Evolutionary conservation across 2,113 vertebrate genomes (phyloP).

Genomic region (Eudyptes chrysolophus): DNA sequence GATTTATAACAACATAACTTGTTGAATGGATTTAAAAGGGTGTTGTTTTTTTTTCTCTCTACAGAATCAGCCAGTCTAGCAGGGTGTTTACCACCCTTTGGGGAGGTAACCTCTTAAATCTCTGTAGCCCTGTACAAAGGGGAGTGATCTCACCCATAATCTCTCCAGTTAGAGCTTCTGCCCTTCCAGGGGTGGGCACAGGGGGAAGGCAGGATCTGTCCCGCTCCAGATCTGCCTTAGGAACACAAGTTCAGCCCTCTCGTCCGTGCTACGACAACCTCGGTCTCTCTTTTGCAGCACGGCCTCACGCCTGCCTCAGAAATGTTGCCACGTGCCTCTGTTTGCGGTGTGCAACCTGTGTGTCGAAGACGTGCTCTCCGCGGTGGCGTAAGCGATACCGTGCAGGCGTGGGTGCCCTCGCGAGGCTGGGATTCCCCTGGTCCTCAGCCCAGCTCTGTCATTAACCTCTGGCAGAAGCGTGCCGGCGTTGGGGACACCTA

Average conservation of each 20-base stretch:
- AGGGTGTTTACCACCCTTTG: not conserved
- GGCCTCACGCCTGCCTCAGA: not conserved
- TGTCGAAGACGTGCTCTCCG: not conserved
- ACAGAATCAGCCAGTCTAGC: not conserved
- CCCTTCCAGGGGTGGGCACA: not conserved
- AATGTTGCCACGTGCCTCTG: not conserved
- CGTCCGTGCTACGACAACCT: not conserved
- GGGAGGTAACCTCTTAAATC: not conserved
- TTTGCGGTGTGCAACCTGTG: not conserved
- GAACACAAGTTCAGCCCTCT: not conserved
- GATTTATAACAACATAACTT: fast-evolving
- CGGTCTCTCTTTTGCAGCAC: not conserved
- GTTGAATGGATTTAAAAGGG: not conserved
- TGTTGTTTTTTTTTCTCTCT: not conserved
- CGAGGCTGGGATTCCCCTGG: not conserved
- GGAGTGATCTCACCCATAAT: not conserved
- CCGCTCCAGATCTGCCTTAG: not conserved
- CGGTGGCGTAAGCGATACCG: not conserved
- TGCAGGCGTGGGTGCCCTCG: not conserved
- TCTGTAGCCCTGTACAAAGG: not conserved
- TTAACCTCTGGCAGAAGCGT: not conserved
- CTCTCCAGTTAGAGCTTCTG: not conserved
- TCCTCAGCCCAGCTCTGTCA: not conserved
- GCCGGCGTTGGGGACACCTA: not conserved
- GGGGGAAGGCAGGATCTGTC: not conserved